phyloP scores from a whole-genome alignment of 1,140 invertebrate species.

The Hycleus phaleratus region DNA sequence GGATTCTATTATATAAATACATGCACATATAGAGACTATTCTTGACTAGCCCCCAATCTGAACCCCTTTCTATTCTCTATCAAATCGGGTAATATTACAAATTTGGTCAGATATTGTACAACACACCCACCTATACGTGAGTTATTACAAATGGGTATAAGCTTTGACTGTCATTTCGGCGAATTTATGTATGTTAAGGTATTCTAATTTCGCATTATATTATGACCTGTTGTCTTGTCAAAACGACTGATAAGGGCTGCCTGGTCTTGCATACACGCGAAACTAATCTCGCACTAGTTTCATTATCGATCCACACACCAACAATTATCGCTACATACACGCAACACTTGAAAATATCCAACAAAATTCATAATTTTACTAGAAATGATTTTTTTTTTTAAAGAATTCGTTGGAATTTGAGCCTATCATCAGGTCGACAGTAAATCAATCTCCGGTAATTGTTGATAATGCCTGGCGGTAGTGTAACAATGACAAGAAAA shows the following conservation, averaged over 20 bases:
- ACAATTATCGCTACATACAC: background rate
- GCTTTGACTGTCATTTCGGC: conserved; percentile 6
- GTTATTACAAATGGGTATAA: conserved; percentile 12
- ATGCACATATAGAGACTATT: conserved; percentile 12
- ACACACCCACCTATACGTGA: conserved; percentile 10
- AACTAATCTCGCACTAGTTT: background rate
- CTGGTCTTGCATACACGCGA: no score
- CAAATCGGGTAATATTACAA: conserved; percentile 20
- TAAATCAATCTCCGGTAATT: conserved; percentile 14
- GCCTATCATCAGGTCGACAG: background rate
- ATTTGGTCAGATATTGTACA: conserved; percentile 8
- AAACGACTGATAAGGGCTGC: no score
- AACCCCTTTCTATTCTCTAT: conserved; percentile 14
- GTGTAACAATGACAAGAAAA: conserved; percentile 14
- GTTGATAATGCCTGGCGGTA: conserved; percentile 10
- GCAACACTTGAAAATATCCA: background rate
- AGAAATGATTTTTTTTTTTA: no score
- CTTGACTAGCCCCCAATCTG: conserved; percentile 12
- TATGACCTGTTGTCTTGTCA: no score
- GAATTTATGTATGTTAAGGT: conserved; percentile 4
- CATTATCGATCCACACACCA: background rate
- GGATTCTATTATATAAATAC: no score
- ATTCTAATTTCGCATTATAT: conserved; percentile 1
- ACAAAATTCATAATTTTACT: background rate
- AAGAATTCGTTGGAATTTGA: no score